Base-by-base conservation (phyloP, 2,888 invertebrate genomes). In the Digitonthophagus gazella region DNA sequence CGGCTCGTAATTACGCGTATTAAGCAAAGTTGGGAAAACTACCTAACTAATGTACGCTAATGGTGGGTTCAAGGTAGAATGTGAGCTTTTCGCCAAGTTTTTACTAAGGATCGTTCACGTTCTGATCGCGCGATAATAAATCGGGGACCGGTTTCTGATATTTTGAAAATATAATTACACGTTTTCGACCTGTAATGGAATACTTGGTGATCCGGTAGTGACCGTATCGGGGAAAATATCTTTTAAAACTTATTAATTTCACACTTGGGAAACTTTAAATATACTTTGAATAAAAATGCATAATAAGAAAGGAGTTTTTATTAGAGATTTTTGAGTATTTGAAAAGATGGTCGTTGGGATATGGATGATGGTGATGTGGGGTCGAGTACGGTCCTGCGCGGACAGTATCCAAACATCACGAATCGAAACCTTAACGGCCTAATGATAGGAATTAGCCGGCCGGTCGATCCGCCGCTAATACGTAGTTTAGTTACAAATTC, bases 401-500 rank as follows among this genome's bases (percentile, higher is more conserved):
- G 28, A 61, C 18, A 18, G 61, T 83, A 83, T 83, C 82, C 83
- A 84, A 84, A 84, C 83, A 84, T 83, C 84, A 84, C 83, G 84
- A 83, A 82, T 82, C 82, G 82, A 82, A 82, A 80, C 81, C 81
- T 81, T 81, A 80, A 80, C 80, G 61, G 61, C 18, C 79, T 82
- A 83, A 84, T 83, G 82, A 83, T 83, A 83, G 83, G 82, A 79
- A 84, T 84, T 83, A 86, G 85, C 84, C 84, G 84, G 82, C 85
- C 84, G 84, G 84, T 83, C 86, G 86, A 86, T 86, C 85, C 85
- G 83, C 86, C 85, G 86, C 86, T 86, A 86, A 87, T 87, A 86
- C 85, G 83, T 86, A 86, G 86, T 86, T 87, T 86, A 86, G 86
- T 85, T 86, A 85, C 86, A 86, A 86, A 86, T 86, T 86, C 85